Percentiles rank a stretch among this genome's conserved stretches.
Conservation (phyloP, 2,113 vertebrate genomes). For the Pituophis catenifer region DNA sequence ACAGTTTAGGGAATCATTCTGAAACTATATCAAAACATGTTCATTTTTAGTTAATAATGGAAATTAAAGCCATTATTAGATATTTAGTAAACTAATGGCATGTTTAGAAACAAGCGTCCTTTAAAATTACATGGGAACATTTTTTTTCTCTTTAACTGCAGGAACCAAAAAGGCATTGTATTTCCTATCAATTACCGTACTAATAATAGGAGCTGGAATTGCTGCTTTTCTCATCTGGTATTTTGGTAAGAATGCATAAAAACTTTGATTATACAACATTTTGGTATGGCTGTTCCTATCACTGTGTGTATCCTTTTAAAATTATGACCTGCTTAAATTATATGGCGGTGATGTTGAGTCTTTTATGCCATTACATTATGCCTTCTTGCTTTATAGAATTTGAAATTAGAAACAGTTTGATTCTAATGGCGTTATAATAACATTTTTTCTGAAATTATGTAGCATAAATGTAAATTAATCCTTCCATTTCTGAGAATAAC, state of each 20-base stretch:
- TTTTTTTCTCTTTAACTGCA: constrained; percentile 43
- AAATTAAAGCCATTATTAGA: neutral
- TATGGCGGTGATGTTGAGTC: neutral
- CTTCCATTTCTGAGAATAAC: neutral
- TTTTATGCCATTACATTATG: neutral
- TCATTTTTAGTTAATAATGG: neutral
- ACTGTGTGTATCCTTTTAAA: neutral
- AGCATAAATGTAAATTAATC: neutral
- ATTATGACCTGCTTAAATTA: neutral
- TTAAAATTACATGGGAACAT: neutral
- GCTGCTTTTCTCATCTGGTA: constrained; percentile 68
- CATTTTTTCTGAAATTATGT: neutral
- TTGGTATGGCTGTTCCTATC: neutral
- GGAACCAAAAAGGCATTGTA: constrained; percentile 50
- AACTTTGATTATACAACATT: neutral
- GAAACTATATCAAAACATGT: neutral
- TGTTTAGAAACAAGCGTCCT: neutral
- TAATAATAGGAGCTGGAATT: constrained; percentile 33
- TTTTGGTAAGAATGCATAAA: constrained; percentile 66
- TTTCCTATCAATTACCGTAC: constrained; percentile 38
- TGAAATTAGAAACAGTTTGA: neutral
- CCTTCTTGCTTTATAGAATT: neutral
- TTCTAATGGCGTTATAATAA: neutral
- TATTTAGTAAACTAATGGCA: neutral
- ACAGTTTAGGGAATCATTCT: neutral